Percentiles rank a stretch among this genome's conserved stretches.
Conservation (phyloP, 2,797 vertebrate genomes). For the Danio jaintianensis region DNA sequence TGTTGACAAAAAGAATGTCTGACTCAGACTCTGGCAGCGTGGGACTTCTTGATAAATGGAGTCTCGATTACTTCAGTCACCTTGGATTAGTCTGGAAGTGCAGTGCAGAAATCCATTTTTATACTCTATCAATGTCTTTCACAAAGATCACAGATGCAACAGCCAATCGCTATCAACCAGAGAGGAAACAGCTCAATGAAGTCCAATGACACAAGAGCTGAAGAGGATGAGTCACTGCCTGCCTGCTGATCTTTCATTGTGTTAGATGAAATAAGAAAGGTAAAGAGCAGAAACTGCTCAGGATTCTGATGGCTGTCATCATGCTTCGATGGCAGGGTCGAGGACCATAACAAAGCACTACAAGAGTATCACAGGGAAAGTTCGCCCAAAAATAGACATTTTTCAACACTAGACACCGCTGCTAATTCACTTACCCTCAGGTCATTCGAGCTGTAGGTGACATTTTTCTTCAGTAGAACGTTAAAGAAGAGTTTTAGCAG, state of each 20-base stretch:
- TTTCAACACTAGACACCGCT: too few species aligned
- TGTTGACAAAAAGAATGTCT: conserved; percentile 29
- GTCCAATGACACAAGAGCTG: conserved; percentile 40
- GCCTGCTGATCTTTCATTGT: conserved; percentile 33
- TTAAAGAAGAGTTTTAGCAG: too few species aligned
- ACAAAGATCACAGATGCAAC: conserved; percentile 1
- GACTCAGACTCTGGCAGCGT: conserved; percentile 10
- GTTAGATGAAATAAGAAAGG: conserved; percentile 19
- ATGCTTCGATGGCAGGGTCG: not conserved
- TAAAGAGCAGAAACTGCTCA: not conserved
- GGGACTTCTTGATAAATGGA: conserved; percentile 5
- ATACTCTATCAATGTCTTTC: conserved; percentile 23
- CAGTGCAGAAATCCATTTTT: conserved; percentile 26
- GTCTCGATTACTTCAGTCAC: conserved; percentile 37
- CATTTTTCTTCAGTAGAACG: too few species aligned
- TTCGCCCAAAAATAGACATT: too few species aligned
- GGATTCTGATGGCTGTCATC: not conserved
- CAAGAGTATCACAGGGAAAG: too few species aligned
- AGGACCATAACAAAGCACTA: not conserved
- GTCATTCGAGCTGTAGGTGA: too few species aligned
- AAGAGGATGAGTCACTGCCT: conserved; percentile 50
- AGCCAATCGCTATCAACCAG: conserved; percentile 38
- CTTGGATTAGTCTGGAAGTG: not conserved
- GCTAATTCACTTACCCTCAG: too few species aligned
- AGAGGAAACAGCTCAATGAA: conserved; percentile 17